Evolutionary conservation across 1,140 invertebrate species (phyloP), one percentile per base, ranked within the genome.

Genomic region (Zaprionus capensis): DNA sequence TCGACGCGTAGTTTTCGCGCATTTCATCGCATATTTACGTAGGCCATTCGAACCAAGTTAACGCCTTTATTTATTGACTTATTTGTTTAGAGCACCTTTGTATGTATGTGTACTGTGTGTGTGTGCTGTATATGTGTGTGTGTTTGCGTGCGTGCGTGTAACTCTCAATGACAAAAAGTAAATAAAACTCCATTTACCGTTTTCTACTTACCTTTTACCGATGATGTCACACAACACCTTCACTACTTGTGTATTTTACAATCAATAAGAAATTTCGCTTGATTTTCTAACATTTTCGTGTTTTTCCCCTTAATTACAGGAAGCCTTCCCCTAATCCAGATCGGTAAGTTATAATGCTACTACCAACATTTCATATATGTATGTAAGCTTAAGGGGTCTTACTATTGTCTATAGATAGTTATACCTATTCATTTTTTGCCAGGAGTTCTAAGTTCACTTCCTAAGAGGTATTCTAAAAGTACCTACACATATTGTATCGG

Each of bases 21-120:
- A 83, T 78, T 88, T 88, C 78, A 76, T 76, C 84, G 81, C 81
- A 84, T 87, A 88, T 87, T 87, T 90, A 90, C 84, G 83, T 87
- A 87, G 83, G 83, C 83, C 84, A 88, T 87, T 78, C 51, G 71
- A 87, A 61, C 78, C 84, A 88, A 88, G 83, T 87, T 87, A 84
- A 87, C 84, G 83, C 83, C 84, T 87, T 81, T 87, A 87, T 83
- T 84, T 87, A 87, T 87, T 88, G 84, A 87, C 84, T 80, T 87
- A 88, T 87, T 88, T 82, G 80, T 63, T 86, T 71, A 82, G 76
- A 87, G 76, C 77, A 72, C 58, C 41, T 56, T 17, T 34, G 28
- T 56, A 38, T 53, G 36, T 49, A 26, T 31, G 41, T 26, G 26
- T 26, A 5, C 26, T 26, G 6, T 31, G 22, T 57, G 34, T 59